These are phyloP conservation scores for Penaeus indicus DNA, from an alignment of 1,140 invertebrate genomes.

Conservation along the genomic window DNA sequence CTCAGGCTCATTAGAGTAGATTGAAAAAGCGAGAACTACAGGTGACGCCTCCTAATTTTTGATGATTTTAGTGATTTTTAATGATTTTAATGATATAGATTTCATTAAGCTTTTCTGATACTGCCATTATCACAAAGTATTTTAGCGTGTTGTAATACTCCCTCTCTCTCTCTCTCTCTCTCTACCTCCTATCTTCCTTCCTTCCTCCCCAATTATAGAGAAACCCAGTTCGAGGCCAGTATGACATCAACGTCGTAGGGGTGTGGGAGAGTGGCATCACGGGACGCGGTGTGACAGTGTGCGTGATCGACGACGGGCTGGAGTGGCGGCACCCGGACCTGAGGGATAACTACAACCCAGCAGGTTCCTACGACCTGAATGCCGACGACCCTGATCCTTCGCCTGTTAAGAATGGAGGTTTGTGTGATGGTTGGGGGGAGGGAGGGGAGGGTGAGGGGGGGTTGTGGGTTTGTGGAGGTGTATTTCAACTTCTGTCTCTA, in stretches of 20 bases:
- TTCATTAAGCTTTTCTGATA: no score
- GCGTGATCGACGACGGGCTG: conserved; percentile 89
- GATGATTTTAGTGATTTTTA: no score
- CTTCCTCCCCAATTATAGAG: conserved; percentile 22
- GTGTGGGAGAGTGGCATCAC: conserved; percentile 85
- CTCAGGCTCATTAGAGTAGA: no score
- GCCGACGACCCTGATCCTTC: conserved; percentile 64
- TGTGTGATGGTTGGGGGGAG: not conserved
- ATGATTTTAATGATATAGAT: no score
- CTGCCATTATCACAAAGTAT: no score
- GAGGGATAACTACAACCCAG: conserved; percentile 77
- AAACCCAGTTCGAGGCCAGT: conserved; percentile 37
- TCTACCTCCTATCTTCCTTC: not conserved
- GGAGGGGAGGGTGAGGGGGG: not conserved
- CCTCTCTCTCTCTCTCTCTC: no score
- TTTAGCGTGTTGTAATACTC: no score
- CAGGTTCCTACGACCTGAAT: conserved; percentile 63
- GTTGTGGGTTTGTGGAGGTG: not conserved
- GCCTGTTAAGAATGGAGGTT: conserved; percentile 65
- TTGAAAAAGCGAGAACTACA: no score
- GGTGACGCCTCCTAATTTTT: no score
- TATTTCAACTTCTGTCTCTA: no score
- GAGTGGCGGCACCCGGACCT: conserved; percentile 87
- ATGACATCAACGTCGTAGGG: conserved; percentile 78
- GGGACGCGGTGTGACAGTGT: conserved; percentile 84